Evolutionary conservation across 2,888 invertebrate species (phyloP).

Genomic region (Campoplex capitator): DNA sequence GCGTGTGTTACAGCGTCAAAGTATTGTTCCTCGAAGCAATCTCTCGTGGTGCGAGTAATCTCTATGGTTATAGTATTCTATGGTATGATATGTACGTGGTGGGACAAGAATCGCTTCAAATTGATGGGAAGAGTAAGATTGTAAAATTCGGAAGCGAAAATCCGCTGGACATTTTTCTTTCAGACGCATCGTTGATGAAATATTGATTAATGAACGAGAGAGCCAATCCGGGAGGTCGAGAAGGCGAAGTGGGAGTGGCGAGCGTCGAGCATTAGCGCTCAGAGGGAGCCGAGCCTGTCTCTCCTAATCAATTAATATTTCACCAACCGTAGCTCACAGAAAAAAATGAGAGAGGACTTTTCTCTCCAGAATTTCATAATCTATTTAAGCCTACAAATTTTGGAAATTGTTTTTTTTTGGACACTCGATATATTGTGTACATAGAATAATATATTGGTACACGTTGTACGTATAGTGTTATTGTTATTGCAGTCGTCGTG

Average conservation of each 20-base stretch:
- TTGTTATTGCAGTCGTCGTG: conserved; percentile 16
- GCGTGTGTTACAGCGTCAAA: conserved; percentile 36
- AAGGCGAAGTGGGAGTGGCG: neutral
- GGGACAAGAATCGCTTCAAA: neutral
- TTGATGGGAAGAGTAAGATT: neutral
- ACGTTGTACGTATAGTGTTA: neutral
- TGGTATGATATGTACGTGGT: neutral
- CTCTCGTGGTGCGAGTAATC: conserved; percentile 49
- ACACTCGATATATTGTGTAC: neutral
- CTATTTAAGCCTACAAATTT: neutral
- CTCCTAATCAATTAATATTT: neutral
- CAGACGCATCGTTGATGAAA: neutral
- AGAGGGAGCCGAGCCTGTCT: neutral
- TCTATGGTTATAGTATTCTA: conserved; percentile 36
- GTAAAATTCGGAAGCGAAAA: neutral
- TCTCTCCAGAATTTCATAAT: neutral
- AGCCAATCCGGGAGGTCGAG: neutral
- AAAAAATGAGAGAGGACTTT: neutral
- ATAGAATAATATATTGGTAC: neutral
- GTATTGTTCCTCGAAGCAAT: conserved; percentile 59
- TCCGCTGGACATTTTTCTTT: neutral
- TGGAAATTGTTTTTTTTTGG: neutral
- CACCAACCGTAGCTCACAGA: neutral
- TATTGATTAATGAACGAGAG: neutral
- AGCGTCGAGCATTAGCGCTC: neutral